A percentile compares a stretch with the other conserved stretches of the same genome.
Evolutionary conservation across 2,888 invertebrate species (phyloP).

Genomic region (Pseudococcus viburni): DNA sequence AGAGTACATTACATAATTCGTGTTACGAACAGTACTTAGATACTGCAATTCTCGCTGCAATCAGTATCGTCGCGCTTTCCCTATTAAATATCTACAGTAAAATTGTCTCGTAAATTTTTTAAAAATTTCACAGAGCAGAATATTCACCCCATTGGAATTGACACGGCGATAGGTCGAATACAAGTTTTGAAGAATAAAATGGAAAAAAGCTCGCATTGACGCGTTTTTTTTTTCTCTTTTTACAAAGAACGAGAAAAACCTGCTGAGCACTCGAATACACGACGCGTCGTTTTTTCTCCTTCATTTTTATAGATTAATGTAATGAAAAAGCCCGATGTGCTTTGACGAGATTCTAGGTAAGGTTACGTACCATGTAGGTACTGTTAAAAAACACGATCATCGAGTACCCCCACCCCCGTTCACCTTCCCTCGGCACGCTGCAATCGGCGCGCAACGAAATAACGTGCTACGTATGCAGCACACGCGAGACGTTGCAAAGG

Average conservation of each 20-base stretch:
- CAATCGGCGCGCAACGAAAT: background rate
- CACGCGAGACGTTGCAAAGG: conserved; percentile 24
- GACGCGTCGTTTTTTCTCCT: background rate
- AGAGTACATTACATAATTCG: no score
- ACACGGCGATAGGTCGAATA: background rate
- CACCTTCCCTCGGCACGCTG: background rate
- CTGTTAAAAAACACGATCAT: background rate
- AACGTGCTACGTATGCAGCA: conserved; percentile 33
- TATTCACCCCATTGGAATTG: background rate
- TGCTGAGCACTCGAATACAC: background rate
- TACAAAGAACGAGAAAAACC: background rate
- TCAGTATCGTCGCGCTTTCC: background rate
- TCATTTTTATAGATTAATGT: background rate
- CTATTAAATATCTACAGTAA: no score
- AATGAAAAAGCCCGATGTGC: background rate
- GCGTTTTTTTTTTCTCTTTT: background rate
- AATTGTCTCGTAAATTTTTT: background rate
- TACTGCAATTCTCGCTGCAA: background rate
- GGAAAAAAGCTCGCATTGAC: background rate
- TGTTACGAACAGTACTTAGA: no score
- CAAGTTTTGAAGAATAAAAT: background rate
- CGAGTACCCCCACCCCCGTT: background rate
- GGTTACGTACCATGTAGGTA: background rate
- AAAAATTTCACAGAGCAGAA: background rate
- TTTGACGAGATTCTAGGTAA: background rate